Conservation (phyloP, 2,797 vertebrate genomes). For the Cynopterus sphinx region DNA sequence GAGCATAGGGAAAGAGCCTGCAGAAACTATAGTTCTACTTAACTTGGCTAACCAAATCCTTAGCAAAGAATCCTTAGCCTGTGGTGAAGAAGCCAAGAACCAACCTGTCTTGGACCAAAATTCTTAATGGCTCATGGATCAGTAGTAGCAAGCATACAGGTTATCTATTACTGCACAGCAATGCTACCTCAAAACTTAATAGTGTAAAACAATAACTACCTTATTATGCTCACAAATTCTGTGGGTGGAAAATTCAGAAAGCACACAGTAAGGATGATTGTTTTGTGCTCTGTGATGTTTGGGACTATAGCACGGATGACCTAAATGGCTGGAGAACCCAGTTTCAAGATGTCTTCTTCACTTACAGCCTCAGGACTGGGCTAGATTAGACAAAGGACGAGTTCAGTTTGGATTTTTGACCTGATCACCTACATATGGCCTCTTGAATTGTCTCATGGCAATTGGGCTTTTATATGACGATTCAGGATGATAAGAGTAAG, state of each 20-base stretch:
- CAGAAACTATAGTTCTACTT: neutral
- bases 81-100: neutral
- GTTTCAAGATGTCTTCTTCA: neutral
- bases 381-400: neutral
- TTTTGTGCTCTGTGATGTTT: neutral
- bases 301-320: neutral
- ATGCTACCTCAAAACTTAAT: neutral
- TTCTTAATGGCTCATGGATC: neutral
- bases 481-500: neutral
- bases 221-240: neutral
- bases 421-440: fast-evolving
- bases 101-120: neutral
- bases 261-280: neutral
- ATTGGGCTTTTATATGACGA: neutral
- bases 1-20: neutral
- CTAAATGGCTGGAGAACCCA: neutral
- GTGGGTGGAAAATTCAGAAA: neutral
- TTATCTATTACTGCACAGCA: neutral
- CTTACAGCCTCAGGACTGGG: neutral
- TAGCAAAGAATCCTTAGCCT: neutral
- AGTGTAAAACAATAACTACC: neutral
- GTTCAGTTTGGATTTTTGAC: neutral
- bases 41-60: neutral
- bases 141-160: neutral
- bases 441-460: neutral